Evolutionary conservation across 2,797 vertebrate species (phyloP).

Genomic region (Cossypha niveicapilla): DNA sequence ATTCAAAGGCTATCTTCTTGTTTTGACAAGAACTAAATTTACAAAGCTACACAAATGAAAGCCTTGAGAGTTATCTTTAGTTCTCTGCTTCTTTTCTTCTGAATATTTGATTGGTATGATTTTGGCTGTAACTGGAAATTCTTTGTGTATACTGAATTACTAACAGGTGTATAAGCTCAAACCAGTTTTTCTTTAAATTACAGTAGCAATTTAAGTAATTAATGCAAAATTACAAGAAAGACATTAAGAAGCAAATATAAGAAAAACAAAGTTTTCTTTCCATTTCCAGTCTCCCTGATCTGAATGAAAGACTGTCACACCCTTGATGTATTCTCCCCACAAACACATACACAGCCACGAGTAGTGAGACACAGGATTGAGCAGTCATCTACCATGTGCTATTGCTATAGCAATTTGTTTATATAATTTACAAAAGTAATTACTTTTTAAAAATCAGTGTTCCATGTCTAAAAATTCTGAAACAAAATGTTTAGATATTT

Average conservation of each 20-base stretch:
- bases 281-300: not conserved
- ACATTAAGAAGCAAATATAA: not conserved
- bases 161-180: not conserved
- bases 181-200: not conserved
- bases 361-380: not conserved
- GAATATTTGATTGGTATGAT: not conserved
- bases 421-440: not conserved
- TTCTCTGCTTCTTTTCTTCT: not conserved
- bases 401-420: not conserved
- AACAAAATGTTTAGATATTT: not conserved
- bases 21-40: not conserved
- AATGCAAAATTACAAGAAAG: not conserved
- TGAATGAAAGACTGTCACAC: not conserved
- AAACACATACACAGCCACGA: fast-evolving
- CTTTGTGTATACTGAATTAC: not conserved
- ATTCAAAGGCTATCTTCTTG: not conserved
- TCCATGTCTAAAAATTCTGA: not conserved
- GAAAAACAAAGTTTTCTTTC: not conserved
- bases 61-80: not conserved
- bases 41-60: not conserved
- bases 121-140: not conserved
- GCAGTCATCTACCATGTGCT: fast-evolving
- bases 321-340: not conserved
- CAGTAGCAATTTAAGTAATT: not conserved
- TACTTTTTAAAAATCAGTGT: not conserved